Percentiles rank a stretch among this genome's conserved stretches.
Conservation (phyloP, 2,888 invertebrate species). For the Rhyacophila evoluta region DNA sequence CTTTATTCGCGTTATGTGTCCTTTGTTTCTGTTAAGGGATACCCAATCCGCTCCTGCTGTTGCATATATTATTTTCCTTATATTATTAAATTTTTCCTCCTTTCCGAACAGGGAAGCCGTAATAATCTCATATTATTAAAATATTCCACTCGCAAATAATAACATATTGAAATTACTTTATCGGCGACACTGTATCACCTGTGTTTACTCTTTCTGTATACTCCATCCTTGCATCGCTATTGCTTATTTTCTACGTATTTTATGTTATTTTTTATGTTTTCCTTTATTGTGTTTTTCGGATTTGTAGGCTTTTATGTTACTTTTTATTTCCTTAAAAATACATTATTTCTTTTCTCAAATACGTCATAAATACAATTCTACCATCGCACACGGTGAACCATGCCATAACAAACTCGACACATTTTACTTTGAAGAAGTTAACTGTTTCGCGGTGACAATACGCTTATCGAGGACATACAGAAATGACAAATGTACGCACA, state of each 20-base stretch:
- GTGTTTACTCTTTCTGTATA: neutral
- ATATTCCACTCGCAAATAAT: neutral
- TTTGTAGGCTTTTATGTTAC: neutral
- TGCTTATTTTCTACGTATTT: neutral
- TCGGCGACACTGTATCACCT: neutral
- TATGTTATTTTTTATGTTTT: neutral
- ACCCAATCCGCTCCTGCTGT: constrained; percentile 2
- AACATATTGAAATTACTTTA: neutral
- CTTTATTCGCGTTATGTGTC: constrained; percentile 9
- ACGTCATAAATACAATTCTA: neutral
- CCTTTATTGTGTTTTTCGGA: neutral
- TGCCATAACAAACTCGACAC: no score
- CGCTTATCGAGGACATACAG: no score
- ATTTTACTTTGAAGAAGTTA: no score
- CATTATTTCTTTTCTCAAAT: neutral
- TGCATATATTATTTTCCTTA: neutral
- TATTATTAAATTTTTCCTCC: constrained; percentile 1
- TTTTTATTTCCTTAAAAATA: neutral
- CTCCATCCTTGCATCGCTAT: neutral
- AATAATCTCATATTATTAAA: neutral
- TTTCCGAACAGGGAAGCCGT: neutral
- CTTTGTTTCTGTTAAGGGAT: neutral
- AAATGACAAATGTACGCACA: no score
- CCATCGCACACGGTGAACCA: no score
- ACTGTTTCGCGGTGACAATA: no score